Percentiles rank a stretch among this genome's conserved stretches.
phyloP scores from a whole-genome alignment of 1,140 invertebrate genomes.

The Temnothorax nylanderi region DNA sequence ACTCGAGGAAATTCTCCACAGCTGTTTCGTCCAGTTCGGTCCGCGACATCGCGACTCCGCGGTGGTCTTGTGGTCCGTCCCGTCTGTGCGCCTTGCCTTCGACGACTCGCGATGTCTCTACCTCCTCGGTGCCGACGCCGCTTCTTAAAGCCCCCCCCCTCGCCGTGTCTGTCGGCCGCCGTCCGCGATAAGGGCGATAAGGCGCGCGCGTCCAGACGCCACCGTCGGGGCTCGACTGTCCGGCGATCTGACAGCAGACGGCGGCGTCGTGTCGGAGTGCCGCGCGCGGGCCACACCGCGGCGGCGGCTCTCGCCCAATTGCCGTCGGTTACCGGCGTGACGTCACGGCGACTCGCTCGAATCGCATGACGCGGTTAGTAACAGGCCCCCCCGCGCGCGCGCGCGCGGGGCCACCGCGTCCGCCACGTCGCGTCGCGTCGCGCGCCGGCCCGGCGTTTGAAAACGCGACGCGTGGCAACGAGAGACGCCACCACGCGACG shows the following conservation, averaged over 20 bases:
- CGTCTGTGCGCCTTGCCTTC: constrained; percentile 52
- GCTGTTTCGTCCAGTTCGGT: constrained; percentile 86
- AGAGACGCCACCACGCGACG: neutral
- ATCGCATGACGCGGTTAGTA: constrained; percentile 42
- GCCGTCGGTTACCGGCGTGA: constrained; percentile 61
- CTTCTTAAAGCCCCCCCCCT: neutral
- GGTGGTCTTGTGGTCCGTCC: constrained; percentile 30
- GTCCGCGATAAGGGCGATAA: neutral
- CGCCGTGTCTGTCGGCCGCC: neutral
- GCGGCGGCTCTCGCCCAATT: constrained; percentile 68
- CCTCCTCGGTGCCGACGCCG: too few species aligned
- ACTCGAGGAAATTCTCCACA: constrained; percentile 92
- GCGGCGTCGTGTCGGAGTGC: constrained; percentile 17
- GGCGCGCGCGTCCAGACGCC: constrained; percentile 44
- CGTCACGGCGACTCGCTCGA: constrained; percentile 61
- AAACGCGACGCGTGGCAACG: neutral
- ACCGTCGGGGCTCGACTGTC: constrained; percentile 71
- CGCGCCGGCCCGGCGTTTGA: neutral
- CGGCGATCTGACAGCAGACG: constrained; percentile 70
- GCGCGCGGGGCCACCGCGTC: neutral
- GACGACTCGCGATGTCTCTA: too few species aligned
- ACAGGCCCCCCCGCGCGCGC: constrained; percentile 15
- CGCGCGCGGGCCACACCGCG: neutral
- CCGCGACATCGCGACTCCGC: constrained; percentile 66
- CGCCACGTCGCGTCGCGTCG: neutral